Conservation (phyloP, 23 tunicate genomes). For the Aplidium turbinatum region DNA sequence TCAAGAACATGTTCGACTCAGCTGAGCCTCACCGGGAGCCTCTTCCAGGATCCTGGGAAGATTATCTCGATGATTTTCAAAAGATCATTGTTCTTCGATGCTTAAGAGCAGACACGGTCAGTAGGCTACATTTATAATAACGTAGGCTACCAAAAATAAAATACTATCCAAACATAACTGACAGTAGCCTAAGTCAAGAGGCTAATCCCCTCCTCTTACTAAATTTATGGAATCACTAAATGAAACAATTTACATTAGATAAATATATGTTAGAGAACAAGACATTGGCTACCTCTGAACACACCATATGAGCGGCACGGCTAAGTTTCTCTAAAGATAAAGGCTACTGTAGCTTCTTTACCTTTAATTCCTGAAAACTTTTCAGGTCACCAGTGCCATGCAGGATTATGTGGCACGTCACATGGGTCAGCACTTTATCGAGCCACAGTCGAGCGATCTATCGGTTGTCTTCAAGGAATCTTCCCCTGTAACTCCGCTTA, state of each 20-base stretch:
- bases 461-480: constrained; percentile 92
- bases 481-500: constrained; percentile 94
- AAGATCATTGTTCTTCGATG: constrained; percentile 87
- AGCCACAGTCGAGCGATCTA: constrained; percentile 96
- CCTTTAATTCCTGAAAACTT: not conserved
- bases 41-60: constrained; percentile 75
- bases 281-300: no score
- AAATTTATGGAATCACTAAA: no score
- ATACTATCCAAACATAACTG: no score
- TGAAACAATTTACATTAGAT: no score
- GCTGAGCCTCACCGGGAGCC: constrained; percentile 85
- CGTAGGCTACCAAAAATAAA: no score
- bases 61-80: constrained; percentile 80
- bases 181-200: no score
- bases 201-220: no score
- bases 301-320: no score
- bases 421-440: constrained; percentile 98
- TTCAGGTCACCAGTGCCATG: constrained; percentile 94
- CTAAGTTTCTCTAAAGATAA: no score
- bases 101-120: constrained; percentile 86
- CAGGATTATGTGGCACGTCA: constrained; percentile 95
- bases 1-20: constrained; percentile 85
- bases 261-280: no score
- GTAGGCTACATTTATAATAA: no score
- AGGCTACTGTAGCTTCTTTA: no score